A percentile compares a stretch with the other conserved stretches of the same genome.
Evolutionary conservation across 2,797 vertebrate genomes (phyloP).

Genomic region (Lithobates sylvaticus): DNA sequence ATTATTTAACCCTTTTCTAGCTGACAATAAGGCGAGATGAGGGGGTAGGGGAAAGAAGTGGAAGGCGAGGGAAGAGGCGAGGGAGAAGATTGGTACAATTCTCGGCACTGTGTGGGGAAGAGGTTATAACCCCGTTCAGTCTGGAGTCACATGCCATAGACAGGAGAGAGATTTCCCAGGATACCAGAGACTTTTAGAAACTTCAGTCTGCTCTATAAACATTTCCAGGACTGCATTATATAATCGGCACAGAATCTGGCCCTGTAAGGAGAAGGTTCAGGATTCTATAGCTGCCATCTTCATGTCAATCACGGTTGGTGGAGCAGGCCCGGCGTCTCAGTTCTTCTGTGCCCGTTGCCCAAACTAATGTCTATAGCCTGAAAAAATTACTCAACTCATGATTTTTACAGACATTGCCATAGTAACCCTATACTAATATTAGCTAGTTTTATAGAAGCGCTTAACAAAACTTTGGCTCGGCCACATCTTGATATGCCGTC

Average conservation of each 20-base stretch:
- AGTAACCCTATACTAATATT: no score
- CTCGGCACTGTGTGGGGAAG: constrained; percentile 25
- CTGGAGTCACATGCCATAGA: constrained; percentile 44
- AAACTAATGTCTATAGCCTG: no score
- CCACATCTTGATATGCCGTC: no score
- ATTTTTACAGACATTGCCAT: no score
- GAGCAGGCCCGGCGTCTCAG: neutral
- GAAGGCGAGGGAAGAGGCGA: neutral
- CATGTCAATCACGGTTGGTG: neutral
- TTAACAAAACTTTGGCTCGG: no score
- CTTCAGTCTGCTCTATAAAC: constrained; percentile 21
- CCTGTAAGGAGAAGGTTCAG: neutral
- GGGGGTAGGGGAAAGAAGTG: neutral
- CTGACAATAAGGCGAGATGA: neutral
- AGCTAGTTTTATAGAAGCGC: no score
- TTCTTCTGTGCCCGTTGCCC: no score
- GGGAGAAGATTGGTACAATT: constrained; percentile 31
- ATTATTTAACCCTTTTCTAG: neutral
- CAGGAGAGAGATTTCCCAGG: constrained; percentile 38
- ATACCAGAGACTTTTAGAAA: constrained; percentile 35
- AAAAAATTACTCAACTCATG: no score
- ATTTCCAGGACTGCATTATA: neutral
- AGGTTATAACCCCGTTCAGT: constrained; percentile 32
- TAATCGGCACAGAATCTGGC: neutral
- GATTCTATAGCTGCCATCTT: neutral